Base-by-base conservation (phyloP, 64 coral and sea anemone genomes). In the Montipora cactus region DNA sequence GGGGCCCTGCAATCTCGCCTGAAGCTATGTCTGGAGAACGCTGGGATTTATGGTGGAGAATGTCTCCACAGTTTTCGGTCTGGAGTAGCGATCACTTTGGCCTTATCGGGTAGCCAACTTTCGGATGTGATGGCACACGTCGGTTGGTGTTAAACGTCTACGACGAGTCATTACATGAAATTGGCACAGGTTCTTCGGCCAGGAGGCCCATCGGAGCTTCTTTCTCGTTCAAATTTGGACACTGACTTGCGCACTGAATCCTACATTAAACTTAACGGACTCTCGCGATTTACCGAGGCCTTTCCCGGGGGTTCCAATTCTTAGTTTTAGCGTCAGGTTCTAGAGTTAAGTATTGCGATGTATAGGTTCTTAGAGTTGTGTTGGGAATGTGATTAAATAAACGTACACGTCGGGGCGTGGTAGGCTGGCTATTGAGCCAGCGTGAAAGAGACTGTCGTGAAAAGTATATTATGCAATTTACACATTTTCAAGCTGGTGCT, bases 21-120 rank as follows among this genome's bases (percentile, higher is more conserved):
- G 6, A 23, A 45, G 48, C 11, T 19, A 0, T 87, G 80, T 72
- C 76, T 87, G 10, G 21, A 68, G 0, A 9, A 70, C 14, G 75
- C 91, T 19, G 50, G 5, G 4, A 62, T 87, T 87, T 68, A 87
- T 44, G 74, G 51, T 14, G 83, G 81, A 4, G 75, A 87, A 79
- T 79, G 82, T 15, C 52, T 73, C 4, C 91, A 93, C 21, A 73
- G 83, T n/a, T 93, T 93, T 79, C 18, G 74, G 16, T 19, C 83
- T 0, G 83, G 91, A 7, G 28, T 67, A 5, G 82, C 74, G 1
- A 87, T 87, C 64, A 80, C 76, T 66, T 23, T 93, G 7, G 73
- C 81, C 16, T 19, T 78, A 13, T 80, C 81, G 0, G 73, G 90
- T 3, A 79, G 76, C 25, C 76, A 79, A 20, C 48, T 81, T 7